Base-by-base conservation (phyloP, 1,140 invertebrate species). In the Ganaspis sp. region DNA sequence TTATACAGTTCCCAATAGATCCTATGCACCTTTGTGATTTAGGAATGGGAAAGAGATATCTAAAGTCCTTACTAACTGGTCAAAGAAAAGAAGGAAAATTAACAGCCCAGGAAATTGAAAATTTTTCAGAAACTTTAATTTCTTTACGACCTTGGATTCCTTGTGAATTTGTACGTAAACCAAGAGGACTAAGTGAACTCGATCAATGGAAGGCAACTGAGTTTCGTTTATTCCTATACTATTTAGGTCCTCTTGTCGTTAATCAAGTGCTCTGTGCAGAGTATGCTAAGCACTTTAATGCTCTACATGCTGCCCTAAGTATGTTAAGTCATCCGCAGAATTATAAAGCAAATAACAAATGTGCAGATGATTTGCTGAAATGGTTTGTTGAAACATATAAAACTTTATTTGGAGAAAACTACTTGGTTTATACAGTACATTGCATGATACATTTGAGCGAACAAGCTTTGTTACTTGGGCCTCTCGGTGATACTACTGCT, bases 231-330 rank as follows among this genome's bases (percentile, higher is more conserved):
- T 91, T 92, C 82, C 70, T 92, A n/a, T 77, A 92, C 5, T 92
- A 92, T 80, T 89, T 85, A n/a, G 91, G 91, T 12, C 81, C 88
- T 37, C 72, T 90, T 17, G 83, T 88, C 38, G 81, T 92, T 26
- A 85, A 82, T 77, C 69, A 80, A 37, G 77, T 82, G 75, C 42
- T 92, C 34, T 17, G 75, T 40, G 38, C 81, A 42, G 74, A 87
- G 15, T 19, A 81, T n/a, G 90, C 91, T 83, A 17, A 81, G 9
- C 84, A 92, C 80, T 92, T 92, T 82, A 38, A 76, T 17, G 21
- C 15, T 9, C 38, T 81, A 2, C 76, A 81, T 21, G 69, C 42
- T 49, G 74, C 77, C 12, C 21, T 77, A 6, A 70, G 40, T n/a
- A 38, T 77, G 0, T 26, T 79, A 1, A 23, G 77, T 21, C 38